Evolutionary conservation across 2,113 vertebrate genomes (phyloP).

Genomic region (human (Homo sapiens)): GRCh38 chr1:209653001-209653500

Average conservation of each 20-base stretch:
- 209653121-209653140: slow-evolving; percentile 68
- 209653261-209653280: not conserved
- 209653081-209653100: not conserved
- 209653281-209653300: not conserved
- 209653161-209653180: not conserved
- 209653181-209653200: slow-evolving; percentile 20
- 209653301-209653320: not conserved
- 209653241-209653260: not conserved
- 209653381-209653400: not conserved
- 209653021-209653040: not conserved
- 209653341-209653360: not conserved
- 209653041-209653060: not conserved
- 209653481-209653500: not conserved
- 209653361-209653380: not conserved
- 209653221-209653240: slow-evolving; percentile 54
- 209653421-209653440: not conserved
- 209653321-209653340: not conserved
- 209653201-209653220: slow-evolving; percentile 67
- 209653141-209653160: slow-evolving; percentile 71
- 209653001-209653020: not conserved
- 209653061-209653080: not conserved
- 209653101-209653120: slow-evolving; percentile 47
- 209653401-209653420: not conserved
- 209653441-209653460: not conserved
- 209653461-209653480: not conserved